Base-by-base conservation (phyloP, 2,888 invertebrate genomes). In the Sisyra terminalis region DNA sequence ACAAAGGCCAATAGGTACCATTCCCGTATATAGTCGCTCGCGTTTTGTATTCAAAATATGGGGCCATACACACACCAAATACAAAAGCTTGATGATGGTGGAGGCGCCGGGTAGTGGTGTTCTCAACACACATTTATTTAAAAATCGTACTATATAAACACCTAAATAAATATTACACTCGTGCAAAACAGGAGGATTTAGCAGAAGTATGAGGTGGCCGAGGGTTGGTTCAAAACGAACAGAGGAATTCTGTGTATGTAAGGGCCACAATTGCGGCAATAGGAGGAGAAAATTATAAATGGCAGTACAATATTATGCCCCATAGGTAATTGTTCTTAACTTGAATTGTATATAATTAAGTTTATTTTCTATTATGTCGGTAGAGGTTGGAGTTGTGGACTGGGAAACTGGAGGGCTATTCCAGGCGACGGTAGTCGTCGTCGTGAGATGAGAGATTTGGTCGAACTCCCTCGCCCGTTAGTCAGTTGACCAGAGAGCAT, bases 311-410 rank as follows among this genome's bases (percentile, higher is more conserved):
- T 24, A 24, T 24, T 24, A 24, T 24, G 24, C 24, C 40, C 40
- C 40, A 31, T 40, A 40, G 40, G 40, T 40, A 40, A 24, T 55
- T 54, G 57, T 59, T 59, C 60, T 60, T 60, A 59, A 60, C 55
- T 56, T 57, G 55, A 53, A 55, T 54, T 53, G 54, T 54, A 55
- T 57, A 56, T 62, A 62, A 62, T 62, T 61, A 62, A 61, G 61
- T 62, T 61, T 62, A 58, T 62, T 62, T 62, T 62, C 62, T 62
- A 62, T 62, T 62, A 61, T 61, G 59, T 56, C 59, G 60, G 53
- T 50, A 50, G 50, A 47, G 52, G 52, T 51, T 53, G 52, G 16
- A 11, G 17, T 11, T 16, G 17, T 15, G 15, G 15, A 8, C 6
- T 38, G 4, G 7, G 16, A 17, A n/a, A 18, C 11, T n/a, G 15